Evolutionary conservation across 2,888 invertebrate genomes (phyloP).

Genomic region (Poecilus cupreus): DNA sequence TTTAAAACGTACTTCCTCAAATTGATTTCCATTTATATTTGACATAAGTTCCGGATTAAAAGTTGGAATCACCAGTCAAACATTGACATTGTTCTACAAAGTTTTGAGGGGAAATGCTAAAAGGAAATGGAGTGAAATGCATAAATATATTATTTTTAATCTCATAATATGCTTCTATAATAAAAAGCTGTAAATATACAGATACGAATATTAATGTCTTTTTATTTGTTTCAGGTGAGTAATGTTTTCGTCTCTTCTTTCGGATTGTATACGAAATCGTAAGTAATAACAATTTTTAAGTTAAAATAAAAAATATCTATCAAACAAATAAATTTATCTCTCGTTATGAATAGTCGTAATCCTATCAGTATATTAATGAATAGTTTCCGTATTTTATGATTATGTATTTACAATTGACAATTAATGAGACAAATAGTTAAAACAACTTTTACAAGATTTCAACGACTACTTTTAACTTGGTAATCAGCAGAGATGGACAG

Average conservation of each 20-base stretch:
- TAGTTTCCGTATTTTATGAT: no score
- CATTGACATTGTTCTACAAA: conserved; percentile 5
- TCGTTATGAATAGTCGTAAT: no score
- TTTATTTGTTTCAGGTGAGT: conserved; percentile 25
- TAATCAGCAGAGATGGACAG: no score
- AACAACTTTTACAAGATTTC: no score
- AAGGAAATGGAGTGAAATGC: conserved; percentile 22
- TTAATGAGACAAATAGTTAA: no score
- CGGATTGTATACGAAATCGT: background rate
- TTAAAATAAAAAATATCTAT: background rate
- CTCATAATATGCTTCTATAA: background rate
- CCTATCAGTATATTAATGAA: no score
- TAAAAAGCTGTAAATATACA: background rate
- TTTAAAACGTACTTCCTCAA: conserved; percentile 37
- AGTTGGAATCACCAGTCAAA: background rate
- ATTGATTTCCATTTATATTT: conserved; percentile 39
- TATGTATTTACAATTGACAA: no score
- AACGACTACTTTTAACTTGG: no score
- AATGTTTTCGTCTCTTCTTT: background rate
- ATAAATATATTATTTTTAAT: conserved; percentile 25
- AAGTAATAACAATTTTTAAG: background rate
- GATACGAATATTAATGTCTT: background rate
- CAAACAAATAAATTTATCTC: no score
- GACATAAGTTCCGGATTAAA: conserved; percentile 29
- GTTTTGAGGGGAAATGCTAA: background rate